Evolutionary conservation across 2,888 invertebrate genomes (phyloP).

Genomic region (Pyrochroa serraticornis): DNA sequence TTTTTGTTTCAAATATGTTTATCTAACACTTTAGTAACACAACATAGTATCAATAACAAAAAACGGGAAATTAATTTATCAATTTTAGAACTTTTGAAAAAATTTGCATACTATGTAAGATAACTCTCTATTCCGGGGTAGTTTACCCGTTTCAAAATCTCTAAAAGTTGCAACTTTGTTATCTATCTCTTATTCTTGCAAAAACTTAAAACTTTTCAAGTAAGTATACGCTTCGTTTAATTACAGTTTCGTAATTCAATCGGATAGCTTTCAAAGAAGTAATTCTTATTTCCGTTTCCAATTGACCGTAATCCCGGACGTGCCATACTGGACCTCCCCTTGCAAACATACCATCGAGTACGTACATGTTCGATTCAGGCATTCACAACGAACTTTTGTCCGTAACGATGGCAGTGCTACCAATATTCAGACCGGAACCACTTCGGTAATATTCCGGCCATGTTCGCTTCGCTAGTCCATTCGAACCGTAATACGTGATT

Average conservation of each 20-base stretch:
- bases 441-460: conserved; percentile 31
- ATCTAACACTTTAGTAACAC: too few relatives aligned
- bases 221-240: conserved; percentile 6
- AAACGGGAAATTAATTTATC: too few relatives aligned
- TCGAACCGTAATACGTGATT: conserved; percentile 36
- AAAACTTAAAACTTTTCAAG: too few relatives aligned
- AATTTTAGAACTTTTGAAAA: too few relatives aligned
- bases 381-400: conserved; percentile 32
- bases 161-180: too few relatives aligned
- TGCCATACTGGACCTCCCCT: conserved; percentile 28
- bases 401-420: conserved; percentile 28
- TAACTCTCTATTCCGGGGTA: too few relatives aligned
- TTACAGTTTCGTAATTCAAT: conserved; percentile 1
- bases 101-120: too few relatives aligned
- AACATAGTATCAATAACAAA: too few relatives aligned
- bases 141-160: too few relatives aligned
- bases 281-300: conserved; percentile 30
- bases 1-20: too few relatives aligned
- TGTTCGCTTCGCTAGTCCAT: conserved; percentile 26
- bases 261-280: conserved; percentile 2
- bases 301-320: conserved; percentile 36
- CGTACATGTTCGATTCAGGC: conserved; percentile 26
- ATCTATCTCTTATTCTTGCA: too few relatives aligned
- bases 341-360: conserved; percentile 28
- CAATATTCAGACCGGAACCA: conserved; percentile 33